Conservation (phyloP, 2,888 invertebrate genomes). For the Drosophila prostipennis region DNA sequence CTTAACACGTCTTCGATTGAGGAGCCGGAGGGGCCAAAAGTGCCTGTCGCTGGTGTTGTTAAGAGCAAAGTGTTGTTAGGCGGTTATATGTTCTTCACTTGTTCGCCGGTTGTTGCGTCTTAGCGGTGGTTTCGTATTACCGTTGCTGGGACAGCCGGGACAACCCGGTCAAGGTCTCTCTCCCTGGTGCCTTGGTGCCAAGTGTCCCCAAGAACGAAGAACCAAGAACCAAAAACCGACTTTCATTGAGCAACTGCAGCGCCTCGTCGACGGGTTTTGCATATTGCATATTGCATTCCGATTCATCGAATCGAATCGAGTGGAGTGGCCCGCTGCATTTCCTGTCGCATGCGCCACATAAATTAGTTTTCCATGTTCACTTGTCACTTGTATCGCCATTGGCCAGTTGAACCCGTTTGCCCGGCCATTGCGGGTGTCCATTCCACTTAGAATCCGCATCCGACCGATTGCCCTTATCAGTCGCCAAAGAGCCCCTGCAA, state of each 20-base stretch:
- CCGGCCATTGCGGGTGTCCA: constrained; percentile 62
- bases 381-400: constrained; percentile 80
- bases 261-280: constrained; percentile 22
- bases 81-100: constrained; percentile 48
- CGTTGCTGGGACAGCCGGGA: constrained; percentile 57
- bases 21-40: constrained; percentile 46
- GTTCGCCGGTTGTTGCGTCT: constrained; percentile 53
- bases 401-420: constrained; percentile 50
- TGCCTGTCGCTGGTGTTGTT: constrained; percentile 52
- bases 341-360: constrained; percentile 73
- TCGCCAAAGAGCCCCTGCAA: constrained; percentile 9
- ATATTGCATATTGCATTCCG: constrained; percentile 36
- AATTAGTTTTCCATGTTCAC: constrained; percentile 84
- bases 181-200: constrained; percentile 12
- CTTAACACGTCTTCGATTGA: constrained; percentile 63
- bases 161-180: constrained; percentile 72
- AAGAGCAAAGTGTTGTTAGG: constrained; percentile 77
- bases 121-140: constrained; percentile 77
- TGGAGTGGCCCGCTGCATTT: constrained; percentile 40
- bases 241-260: constrained; percentile 37
- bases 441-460: constrained; percentile 47
- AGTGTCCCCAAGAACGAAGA: constrained; percentile 23
- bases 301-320: constrained; percentile 38
- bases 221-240: constrained; percentile 15
- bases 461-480: constrained; percentile 63